Base-by-base conservation (phyloP, 2,797 vertebrate species). In the Todus mexicanus region DNA sequence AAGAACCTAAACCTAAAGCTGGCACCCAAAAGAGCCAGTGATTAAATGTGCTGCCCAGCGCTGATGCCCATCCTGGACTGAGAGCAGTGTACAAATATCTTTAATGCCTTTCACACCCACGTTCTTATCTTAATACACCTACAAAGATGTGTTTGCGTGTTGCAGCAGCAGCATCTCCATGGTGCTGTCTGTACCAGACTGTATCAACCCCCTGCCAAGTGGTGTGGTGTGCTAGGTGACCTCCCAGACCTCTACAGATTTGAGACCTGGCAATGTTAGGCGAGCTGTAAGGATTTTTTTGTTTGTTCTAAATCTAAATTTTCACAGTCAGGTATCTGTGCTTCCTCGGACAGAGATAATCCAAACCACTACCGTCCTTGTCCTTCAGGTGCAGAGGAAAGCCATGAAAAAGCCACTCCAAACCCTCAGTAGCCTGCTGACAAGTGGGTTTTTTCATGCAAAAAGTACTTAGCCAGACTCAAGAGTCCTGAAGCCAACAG, bases 61-160 rank as follows among this genome's bases (percentile, higher is more conserved):
- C 57, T 9, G 11, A 6, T 6, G 31, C 35, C 35, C 6, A 17
- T 22, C 11, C 26, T 72, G 29, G 33, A 0, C 54, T 33, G 42
- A 6, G 15, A 43, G 70, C 6, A 2, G 10, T 1, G 20, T 18
- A 56, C 15, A 12, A 33, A 21, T 1, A 2, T 15, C 48, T 68
- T 26, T 2, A 27, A 48, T 3, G 29, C 50, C 23, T 50, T 60
- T 72, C 66, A 42, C 45, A 5, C 31, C 12, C 11, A 47, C 15
- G n/a, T 78, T 21, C 57, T 85, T 38, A 43, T 42, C 71, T 54
- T 5, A 29, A 71, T 17, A 21, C 29, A 18, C 27, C 10, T 8
- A 3, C 65, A 64, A 40, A 35, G 79, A n/a, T 23, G 50, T 29
- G 20, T 40, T 40, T 50, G 22, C 22, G 68, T 26, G 29, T 64